phyloP scores from a whole-genome alignment of 2,797 vertebrate species.

The Centroberyx gerrardi region DNA sequence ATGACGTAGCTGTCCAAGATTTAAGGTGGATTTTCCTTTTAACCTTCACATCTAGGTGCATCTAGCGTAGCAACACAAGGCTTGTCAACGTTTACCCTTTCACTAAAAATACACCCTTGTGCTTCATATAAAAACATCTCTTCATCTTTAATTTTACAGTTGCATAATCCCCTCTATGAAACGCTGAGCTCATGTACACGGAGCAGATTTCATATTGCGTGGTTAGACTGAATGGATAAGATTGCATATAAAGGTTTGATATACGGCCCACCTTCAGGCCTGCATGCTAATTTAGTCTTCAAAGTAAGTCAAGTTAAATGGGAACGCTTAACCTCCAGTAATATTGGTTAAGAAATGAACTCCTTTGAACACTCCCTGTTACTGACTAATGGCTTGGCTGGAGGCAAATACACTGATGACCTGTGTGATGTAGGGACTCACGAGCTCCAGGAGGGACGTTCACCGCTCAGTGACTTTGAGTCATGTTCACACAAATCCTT shows the following conservation, averaged over 20 bases:
- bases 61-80: background rate
- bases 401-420: background rate
- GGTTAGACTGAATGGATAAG: slow-evolving; percentile 15
- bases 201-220: slow-evolving; percentile 31
- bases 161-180: slow-evolving; percentile 1
- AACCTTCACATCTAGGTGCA: background rate
- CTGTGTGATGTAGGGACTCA: background rate
- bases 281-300: slow-evolving; percentile 10
- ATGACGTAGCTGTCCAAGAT: too few relatives aligned
- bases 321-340: slow-evolving; percentile 9
- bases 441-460: slow-evolving; percentile 16
- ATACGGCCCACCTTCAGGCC: slow-evolving; percentile 10
- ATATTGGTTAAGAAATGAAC: slow-evolving; percentile 17
- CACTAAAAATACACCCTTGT: slow-evolving; percentile 17
- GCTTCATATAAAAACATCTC: slow-evolving; percentile 21
- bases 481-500: background rate
- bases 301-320: slow-evolving; percentile 25
- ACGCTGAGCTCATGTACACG: slow-evolving; percentile 43
- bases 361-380: background rate
- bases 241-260: slow-evolving; percentile 8
- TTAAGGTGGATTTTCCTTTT: too few relatives aligned
- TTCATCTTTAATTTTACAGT: slow-evolving; percentile 35
- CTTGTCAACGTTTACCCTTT: background rate
- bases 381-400: background rate
- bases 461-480: background rate